phyloP scores from a whole-genome alignment of 1,140 invertebrate genomes.

The Drosophila setifemur region DNA sequence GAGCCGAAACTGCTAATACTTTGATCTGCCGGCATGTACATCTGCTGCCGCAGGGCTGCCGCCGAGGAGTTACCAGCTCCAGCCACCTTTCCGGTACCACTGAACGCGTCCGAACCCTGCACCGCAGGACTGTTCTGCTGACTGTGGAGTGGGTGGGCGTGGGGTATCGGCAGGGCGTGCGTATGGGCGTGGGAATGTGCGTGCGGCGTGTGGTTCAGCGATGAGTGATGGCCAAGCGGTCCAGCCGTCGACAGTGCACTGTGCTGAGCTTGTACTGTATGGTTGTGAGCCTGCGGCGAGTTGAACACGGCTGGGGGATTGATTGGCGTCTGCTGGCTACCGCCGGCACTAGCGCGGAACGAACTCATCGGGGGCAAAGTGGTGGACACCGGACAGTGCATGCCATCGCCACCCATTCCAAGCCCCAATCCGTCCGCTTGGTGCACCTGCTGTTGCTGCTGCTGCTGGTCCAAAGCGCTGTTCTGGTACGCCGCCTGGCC shows the following conservation, averaged over 20 bases:
- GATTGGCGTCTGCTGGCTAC: slow-evolving; percentile 82
- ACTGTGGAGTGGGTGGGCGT: slow-evolving; percentile 81
- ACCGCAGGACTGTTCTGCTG: slow-evolving; percentile 82
- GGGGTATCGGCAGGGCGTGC: slow-evolving; percentile 78
- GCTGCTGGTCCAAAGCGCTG: slow-evolving; percentile 59
- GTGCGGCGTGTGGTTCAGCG: slow-evolving; percentile 73
- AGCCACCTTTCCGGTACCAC: slow-evolving; percentile 82
- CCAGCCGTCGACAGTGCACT: slow-evolving; percentile 83
- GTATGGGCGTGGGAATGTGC: slow-evolving; percentile 44
- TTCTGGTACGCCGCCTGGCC: slow-evolving; percentile 71
- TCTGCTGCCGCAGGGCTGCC: slow-evolving; percentile 71
- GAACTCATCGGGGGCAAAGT: slow-evolving; percentile 97
- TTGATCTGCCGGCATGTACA: slow-evolving; percentile 86
- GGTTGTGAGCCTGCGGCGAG: slow-evolving; percentile 83
- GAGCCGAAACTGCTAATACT: slow-evolving; percentile 96
- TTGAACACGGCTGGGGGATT: slow-evolving; percentile 73
- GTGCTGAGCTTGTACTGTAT: slow-evolving; percentile 79
- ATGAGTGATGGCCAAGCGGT: slow-evolving; percentile 83
- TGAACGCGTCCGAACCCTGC: slow-evolving; percentile 87
- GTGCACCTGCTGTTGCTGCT: slow-evolving; percentile 56
- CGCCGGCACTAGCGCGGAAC: slow-evolving; percentile 83
- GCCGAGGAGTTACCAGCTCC: slow-evolving; percentile 86
- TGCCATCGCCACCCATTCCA: slow-evolving; percentile 52
- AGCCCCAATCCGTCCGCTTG: slow-evolving; percentile 63
- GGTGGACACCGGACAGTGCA: slow-evolving; percentile 83